Base-by-base conservation (phyloP, 2,113 vertebrate genomes). In the Cygnus buccinator region DNA sequence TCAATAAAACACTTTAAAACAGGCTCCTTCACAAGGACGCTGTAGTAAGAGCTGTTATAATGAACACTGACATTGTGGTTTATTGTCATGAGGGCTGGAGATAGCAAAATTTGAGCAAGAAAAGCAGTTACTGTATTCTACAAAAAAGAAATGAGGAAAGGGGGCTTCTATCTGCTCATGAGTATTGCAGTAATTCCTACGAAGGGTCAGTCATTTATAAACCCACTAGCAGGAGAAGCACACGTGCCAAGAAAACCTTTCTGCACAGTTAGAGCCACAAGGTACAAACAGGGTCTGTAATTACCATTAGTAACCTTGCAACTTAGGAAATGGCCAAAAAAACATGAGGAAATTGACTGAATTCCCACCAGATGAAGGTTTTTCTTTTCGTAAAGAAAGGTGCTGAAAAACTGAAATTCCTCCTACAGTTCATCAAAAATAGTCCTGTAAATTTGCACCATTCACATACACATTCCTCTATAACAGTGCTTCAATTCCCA, bases 401-500 rank as follows among this genome's bases (percentile, higher is more conserved):
- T 75, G 77, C 86, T 88, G 96, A 96, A 97, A 95, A 97, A 83
- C 91, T 96, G 96, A 96, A 95, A 95, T 95, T 98, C 91, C 91
- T 95, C 93, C 82, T 93, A 93, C 96, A 93, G 97, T 91, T 97
- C 96, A 86, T 96, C 94, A 96, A 85, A 96, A 96, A 96, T 89
- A 95, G 90, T 73, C 91, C 79, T 94, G 95, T 98, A 97, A 94
- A 97, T 97, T 97, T 96, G 82, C 96, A 91, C 97, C 85, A 90
- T 92, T 86, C 86, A 94, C 88, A 92, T 66, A 66, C 75, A 82
- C 94, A 91, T 96, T 98, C 94, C 90, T 90, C 87, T 84, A 72
- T 37, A 96, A 73, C 81, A 87, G 70, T 39, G 67, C 67, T 73
- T 66, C 55, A 89, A 93, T 91, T 95, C 89, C 91, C 81, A 85